Percentiles rank a stretch among this genome's conserved stretches.
phyloP scores from a whole-genome alignment of 2,113 vertebrate genomes.

The Maccullochella peelii region DNA sequence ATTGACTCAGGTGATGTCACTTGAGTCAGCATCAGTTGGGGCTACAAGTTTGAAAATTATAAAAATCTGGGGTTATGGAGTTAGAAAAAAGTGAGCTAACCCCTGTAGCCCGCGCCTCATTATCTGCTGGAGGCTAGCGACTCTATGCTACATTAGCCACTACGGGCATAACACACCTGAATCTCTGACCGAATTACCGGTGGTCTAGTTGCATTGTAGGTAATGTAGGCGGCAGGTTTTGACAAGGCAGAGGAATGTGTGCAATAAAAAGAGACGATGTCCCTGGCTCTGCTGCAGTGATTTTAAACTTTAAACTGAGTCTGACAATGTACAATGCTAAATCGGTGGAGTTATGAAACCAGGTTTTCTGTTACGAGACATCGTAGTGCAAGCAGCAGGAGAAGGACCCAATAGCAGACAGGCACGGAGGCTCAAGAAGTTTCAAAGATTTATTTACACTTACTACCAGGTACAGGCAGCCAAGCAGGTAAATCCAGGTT shows the following conservation, averaged over 20 bases:
- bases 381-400: too few species aligned
- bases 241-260: not conserved
- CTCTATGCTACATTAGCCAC: not conserved
- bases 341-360: not conserved
- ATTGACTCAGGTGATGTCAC: not conserved
- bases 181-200: not conserved
- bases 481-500: too few species aligned
- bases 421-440: too few species aligned
- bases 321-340: not conserved
- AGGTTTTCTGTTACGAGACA: too few species aligned
- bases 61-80: too few species aligned
- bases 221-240: not conserved
- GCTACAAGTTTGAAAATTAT: not conserved
- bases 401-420: too few species aligned
- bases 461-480: too few species aligned
- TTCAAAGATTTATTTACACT: too few species aligned
- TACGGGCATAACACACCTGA: not conserved
- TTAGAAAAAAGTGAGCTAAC: too few species aligned
- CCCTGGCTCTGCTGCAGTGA: not conserved
- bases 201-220: not conserved
- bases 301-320: not conserved
- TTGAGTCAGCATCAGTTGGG: too few species aligned
- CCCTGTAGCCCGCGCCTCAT: not conserved
- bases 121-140: not conserved
- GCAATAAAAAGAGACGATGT: not conserved